phyloP scores from a whole-genome alignment of 2,888 invertebrate genomes.

The Lithophane semibrunnea region DNA sequence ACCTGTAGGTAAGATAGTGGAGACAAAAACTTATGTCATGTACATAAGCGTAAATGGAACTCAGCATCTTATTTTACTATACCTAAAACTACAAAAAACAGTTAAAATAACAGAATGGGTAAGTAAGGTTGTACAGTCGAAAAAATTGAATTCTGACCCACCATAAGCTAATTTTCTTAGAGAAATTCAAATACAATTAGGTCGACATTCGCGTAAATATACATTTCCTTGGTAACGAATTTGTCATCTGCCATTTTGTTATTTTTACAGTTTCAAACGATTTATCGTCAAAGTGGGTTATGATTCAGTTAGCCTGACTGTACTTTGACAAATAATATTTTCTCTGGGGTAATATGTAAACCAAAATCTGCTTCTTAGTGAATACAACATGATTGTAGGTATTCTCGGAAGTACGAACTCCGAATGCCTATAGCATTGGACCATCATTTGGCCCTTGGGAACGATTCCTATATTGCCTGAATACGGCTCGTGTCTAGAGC shows the following conservation, averaged over 20 bases:
- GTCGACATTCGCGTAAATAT: too few species aligned
- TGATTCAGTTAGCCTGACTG: too few species aligned
- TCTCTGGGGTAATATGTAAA: background rate
- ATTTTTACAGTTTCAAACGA: too few species aligned
- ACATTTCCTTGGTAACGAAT: too few species aligned
- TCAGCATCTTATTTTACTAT: background rate
- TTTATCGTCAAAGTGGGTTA: too few species aligned
- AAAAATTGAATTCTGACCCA: too few species aligned
- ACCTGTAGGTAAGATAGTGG: background rate
- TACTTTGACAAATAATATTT: background rate
- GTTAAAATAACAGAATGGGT: background rate
- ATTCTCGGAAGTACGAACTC: background rate
- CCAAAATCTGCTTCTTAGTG: background rate
- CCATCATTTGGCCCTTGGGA: constrained; percentile 37
- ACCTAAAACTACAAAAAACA: background rate
- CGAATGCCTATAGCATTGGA: background rate
- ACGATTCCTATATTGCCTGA: constrained; percentile 31
- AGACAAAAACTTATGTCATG: background rate
- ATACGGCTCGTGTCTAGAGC: constrained; percentile 25
- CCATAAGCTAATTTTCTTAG: too few species aligned
- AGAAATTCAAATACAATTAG: too few species aligned
- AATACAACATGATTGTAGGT: background rate
- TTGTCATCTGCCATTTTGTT: too few species aligned
- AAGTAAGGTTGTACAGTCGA: too few species aligned
- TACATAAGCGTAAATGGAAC: background rate